A percentile compares a stretch with the other conserved stretches of the same genome.
phyloP scores from a whole-genome alignment of 2,113 vertebrate species.

The Cygnus buccinator region DNA sequence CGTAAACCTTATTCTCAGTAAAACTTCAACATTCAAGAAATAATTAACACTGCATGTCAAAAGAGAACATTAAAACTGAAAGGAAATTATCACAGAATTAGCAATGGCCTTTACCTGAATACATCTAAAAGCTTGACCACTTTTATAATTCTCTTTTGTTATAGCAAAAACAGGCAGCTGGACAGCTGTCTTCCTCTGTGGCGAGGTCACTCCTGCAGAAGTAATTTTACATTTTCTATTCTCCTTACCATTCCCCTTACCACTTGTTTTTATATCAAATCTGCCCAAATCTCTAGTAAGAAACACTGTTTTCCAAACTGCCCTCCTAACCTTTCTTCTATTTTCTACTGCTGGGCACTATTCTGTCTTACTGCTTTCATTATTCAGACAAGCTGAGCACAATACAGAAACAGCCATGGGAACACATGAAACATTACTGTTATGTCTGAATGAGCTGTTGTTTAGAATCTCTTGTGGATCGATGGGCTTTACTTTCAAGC shows the following conservation, averaged over 20 bases:
- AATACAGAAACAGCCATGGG: not conserved
- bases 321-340: not conserved
- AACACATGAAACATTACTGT: not conserved
- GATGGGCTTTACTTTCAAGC: not conserved
- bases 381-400: not conserved
- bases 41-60: conserved; percentile 5
- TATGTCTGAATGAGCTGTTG: not conserved
- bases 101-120: not conserved
- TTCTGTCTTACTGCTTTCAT: not conserved
- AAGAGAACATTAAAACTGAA: not conserved
- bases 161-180: not conserved
- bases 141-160: not conserved
- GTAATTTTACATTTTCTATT: not conserved
- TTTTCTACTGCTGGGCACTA: not conserved
- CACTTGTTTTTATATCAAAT: not conserved
- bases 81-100: not conserved
- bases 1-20: not conserved
- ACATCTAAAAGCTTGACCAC: not conserved
- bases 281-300: not conserved
- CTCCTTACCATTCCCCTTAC: not conserved
- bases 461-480: not conserved
- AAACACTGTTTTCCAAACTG: not conserved
- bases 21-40: conserved; percentile 15
- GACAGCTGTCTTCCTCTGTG: not conserved
- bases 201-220: not conserved